Conservation (phyloP, 2,888 invertebrate species). For the Pocota personata region DNA sequence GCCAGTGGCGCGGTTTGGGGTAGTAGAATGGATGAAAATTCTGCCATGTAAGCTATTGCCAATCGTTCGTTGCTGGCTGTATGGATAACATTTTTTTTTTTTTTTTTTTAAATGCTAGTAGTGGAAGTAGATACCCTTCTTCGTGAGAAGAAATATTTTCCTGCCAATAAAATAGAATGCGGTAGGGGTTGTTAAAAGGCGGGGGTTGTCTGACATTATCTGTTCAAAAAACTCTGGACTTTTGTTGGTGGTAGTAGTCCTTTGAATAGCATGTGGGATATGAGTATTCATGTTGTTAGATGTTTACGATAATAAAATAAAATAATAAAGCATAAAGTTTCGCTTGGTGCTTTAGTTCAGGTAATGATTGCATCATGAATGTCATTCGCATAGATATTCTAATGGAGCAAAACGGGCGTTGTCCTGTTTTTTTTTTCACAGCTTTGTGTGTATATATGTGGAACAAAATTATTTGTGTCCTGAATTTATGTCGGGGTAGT, state of each 20-base stretch:
- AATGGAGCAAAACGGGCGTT: too few species aligned
- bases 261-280: background rate
- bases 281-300: background rate
- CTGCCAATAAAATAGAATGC: slow-evolving; percentile 47
- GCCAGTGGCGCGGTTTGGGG: background rate
- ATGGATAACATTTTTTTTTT: slow-evolving; percentile 20
- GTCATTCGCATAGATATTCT: background rate
- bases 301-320: background rate
- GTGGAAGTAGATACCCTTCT: background rate
- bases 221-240: slow-evolving; percentile 13
- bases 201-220: slow-evolving; percentile 23
- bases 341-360: background rate
- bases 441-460: too few species aligned
- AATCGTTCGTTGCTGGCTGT: slow-evolving; percentile 11
- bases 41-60: slow-evolving; percentile 32
- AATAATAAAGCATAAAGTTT: too few species aligned
- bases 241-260: background rate
- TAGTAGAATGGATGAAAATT: background rate
- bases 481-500: too few species aligned
- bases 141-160: slow-evolving; percentile 33
- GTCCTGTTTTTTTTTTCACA: too few species aligned
- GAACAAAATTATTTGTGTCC: too few species aligned
- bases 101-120: background rate
- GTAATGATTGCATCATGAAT: background rate
- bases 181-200: background rate